Conservation (phyloP, 2,888 invertebrate genomes). For the Tricholauxania praeusta region DNA sequence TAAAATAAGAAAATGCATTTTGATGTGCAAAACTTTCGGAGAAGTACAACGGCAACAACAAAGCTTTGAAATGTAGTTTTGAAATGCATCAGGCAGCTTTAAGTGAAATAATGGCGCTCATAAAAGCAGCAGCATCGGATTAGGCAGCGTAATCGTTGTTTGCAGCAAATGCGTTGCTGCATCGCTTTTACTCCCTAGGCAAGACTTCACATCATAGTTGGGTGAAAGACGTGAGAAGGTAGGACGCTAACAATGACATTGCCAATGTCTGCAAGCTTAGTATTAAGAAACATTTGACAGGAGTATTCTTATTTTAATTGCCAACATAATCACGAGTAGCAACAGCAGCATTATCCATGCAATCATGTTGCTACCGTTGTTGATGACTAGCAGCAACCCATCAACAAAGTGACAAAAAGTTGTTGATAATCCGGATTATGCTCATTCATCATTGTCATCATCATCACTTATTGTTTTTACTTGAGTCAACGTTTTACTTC, state of each 20-base stretch:
- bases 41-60: too few relatives aligned
- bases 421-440: constrained; percentile 35
- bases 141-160: neutral
- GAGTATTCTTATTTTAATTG: constrained; percentile 34
- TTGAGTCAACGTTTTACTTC: constrained; percentile 43
- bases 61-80: too few relatives aligned
- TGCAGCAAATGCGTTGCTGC: neutral
- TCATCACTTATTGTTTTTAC: too few relatives aligned
- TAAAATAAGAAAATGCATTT: too few relatives aligned
- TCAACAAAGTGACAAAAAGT: constrained; percentile 26
- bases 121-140: constrained; percentile 30
- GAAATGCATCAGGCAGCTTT: neutral
- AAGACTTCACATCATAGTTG: too few relatives aligned
- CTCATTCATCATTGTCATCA: constrained; percentile 17
- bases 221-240: too few relatives aligned
- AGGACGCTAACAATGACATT: neutral
- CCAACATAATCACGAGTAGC: constrained; percentile 30
- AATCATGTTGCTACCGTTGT: neutral
- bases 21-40: too few relatives aligned
- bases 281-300: constrained; percentile 31
- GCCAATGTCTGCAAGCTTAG: constrained; percentile 21
- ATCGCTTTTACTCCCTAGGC: neutral
- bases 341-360: neutral
- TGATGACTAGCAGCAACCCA: neutral
- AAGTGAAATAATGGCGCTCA: constrained; percentile 26